phyloP scores from a whole-genome alignment of 92 coral and sea anemone genomes.

The Epizoanthus rinbou region DNA sequence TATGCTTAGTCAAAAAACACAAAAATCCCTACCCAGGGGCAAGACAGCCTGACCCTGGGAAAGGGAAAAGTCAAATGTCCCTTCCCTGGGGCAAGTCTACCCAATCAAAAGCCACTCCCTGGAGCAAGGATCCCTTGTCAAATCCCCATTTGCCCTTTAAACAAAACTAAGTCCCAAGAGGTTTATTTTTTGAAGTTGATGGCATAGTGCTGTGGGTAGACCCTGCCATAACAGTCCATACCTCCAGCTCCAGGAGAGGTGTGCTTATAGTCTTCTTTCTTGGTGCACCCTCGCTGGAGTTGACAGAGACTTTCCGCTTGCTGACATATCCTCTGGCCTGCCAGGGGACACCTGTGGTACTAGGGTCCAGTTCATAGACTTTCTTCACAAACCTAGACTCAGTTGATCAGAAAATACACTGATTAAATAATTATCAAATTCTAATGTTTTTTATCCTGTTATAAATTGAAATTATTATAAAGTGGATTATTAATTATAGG shows the following conservation, averaged over 20 bases:
- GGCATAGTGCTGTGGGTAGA: neutral
- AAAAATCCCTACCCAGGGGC: too few relatives aligned
- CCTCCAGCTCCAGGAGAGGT: conserved; percentile 81
- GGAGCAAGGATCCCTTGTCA: too few relatives aligned
- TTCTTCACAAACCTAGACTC: conserved; percentile 71
- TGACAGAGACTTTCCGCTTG: conserved; percentile 64
- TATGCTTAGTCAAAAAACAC: too few relatives aligned
- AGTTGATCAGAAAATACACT: neutral
- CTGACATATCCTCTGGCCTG: conserved; percentile 90
- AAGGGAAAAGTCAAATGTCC: too few relatives aligned
- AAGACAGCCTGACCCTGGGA: too few relatives aligned
- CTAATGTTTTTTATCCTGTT: neutral
- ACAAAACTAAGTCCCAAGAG: too few relatives aligned
- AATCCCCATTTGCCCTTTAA: too few relatives aligned
- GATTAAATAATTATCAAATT: neutral
- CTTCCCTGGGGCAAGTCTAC: too few relatives aligned
- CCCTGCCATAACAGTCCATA: neutral
- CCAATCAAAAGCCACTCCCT: too few relatives aligned
- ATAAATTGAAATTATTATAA: too few relatives aligned
- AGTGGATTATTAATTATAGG: too few relatives aligned
- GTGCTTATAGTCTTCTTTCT: conserved; percentile 75
- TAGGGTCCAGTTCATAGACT: conserved; percentile 84
- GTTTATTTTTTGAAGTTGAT: neutral
- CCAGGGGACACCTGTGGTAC: conserved; percentile 91
- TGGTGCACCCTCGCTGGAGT: conserved; percentile 30